Conservation (phyloP, 2,888 invertebrate species). For the Iphiclides podalirius region DNA sequence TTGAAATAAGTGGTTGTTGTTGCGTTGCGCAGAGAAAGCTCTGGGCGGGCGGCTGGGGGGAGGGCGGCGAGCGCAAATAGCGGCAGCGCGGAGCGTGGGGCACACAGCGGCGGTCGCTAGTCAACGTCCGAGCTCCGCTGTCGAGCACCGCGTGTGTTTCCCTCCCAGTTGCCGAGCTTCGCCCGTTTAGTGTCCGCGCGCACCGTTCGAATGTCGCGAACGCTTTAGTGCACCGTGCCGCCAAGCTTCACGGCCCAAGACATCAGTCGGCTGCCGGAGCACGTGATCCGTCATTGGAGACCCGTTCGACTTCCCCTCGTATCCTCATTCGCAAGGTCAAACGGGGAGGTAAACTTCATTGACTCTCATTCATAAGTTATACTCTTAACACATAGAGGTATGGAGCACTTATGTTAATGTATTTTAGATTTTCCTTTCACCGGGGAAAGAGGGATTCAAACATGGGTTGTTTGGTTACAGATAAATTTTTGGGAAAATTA, state of each 20-base stretch:
- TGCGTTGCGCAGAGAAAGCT: slow-evolving; percentile 76
- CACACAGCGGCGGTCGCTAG: slow-evolving; percentile 26
- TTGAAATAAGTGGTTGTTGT: slow-evolving; percentile 52
- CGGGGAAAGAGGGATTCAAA: too few species aligned
- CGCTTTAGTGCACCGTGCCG: slow-evolving; percentile 18
- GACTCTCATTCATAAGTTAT: slow-evolving; percentile 47
- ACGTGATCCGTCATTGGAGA: slow-evolving; percentile 47
- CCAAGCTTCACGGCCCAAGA: background rate
- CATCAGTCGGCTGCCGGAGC: slow-evolving; percentile 33
- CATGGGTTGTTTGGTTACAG: background rate
- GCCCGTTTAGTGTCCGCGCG: slow-evolving; percentile 13
- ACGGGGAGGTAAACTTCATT: slow-evolving; percentile 52
- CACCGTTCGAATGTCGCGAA: slow-evolving; percentile 20
- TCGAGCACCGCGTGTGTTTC: slow-evolving; percentile 22
- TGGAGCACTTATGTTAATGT: slow-evolving; percentile 10
- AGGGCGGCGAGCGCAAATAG: slow-evolving; percentile 61
- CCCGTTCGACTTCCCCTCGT: slow-evolving; percentile 39
- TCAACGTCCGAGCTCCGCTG: slow-evolving; percentile 47
- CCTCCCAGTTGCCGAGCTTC: slow-evolving; percentile 25
- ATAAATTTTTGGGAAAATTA: background rate
- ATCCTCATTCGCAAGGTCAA: slow-evolving; percentile 56
- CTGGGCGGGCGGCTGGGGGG: slow-evolving; percentile 53
- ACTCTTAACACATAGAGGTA: slow-evolving; percentile 30
- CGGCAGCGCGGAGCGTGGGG: slow-evolving; percentile 50
- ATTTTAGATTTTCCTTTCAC: background rate